Evolutionary conservation across 2,113 vertebrate species (phyloP).

Genomic region (Channa argus): DNA sequence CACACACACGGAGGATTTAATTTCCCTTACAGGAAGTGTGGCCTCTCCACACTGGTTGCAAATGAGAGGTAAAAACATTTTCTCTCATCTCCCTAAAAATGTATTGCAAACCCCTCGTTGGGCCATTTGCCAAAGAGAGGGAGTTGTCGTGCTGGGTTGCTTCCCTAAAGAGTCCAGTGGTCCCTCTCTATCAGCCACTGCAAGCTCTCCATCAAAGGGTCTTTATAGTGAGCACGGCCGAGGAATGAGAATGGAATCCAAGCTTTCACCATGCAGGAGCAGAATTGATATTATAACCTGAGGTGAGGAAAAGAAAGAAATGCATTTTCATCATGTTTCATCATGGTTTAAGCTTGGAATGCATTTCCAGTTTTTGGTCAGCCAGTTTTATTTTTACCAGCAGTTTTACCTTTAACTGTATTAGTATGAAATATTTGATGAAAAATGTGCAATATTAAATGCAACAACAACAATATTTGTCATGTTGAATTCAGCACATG

Average conservation of each 20-base stretch:
- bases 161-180: constrained; percentile 22
- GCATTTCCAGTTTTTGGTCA: neutral
- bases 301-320: constrained; percentile 1
- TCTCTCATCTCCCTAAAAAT: constrained; percentile 22
- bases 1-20: constrained; percentile 32
- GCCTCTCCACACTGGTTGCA: constrained; percentile 11
- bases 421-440: too few relatives aligned
- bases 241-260: constrained; percentile 1
- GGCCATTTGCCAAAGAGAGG: constrained; percentile 7
- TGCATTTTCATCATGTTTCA: constrained; percentile 13
- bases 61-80: constrained; percentile 22
- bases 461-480: too few relatives aligned
- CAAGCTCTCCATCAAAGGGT: neutral
- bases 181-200: neutral
- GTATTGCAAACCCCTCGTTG: constrained; percentile 11
- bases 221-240: neutral
- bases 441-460: too few relatives aligned
- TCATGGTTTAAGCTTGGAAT: constrained; percentile 6
- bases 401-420: neutral
- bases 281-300: constrained; percentile 12
- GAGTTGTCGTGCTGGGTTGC: neutral
- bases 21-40: constrained; percentile 25
- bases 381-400: neutral
- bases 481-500: too few relatives aligned
- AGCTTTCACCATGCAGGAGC: constrained; percentile 12